Evolutionary conservation across 2,113 vertebrate genomes (phyloP).

Genomic region (Malurus alboscapulatus): DNA sequence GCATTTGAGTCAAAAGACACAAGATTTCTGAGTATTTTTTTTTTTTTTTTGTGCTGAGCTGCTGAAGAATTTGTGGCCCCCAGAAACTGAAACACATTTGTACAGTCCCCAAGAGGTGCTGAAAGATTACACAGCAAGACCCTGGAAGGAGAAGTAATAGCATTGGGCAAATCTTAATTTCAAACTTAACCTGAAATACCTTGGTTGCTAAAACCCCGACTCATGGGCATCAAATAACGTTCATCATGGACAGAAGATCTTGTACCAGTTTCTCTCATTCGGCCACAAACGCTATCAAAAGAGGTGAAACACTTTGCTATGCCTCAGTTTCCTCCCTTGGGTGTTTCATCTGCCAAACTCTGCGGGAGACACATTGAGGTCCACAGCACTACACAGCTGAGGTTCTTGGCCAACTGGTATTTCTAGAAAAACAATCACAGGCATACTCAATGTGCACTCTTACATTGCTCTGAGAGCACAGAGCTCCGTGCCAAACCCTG

Average conservation of each 20-base stretch:
- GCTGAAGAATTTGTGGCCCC: not conserved
- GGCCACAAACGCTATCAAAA: not conserved
- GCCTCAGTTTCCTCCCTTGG: not conserved
- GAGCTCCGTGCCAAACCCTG: not conserved
- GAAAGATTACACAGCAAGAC: not conserved
- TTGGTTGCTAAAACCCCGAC: accelerated
- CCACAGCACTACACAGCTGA: not conserved
- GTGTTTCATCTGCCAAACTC: not conserved
- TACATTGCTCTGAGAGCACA: not conserved
- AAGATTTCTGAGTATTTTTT: too few relatives aligned
- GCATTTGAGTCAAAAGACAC: not conserved
- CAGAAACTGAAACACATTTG: not conserved
- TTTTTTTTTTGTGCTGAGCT: not conserved
- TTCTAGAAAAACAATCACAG: not conserved
- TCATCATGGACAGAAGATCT: not conserved
- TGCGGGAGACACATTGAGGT: not conserved
- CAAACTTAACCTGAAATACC: not conserved
- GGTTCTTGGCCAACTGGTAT: not conserved
- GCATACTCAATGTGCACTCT: not conserved
- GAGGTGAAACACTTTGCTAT: not conserved
- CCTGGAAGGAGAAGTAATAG: not conserved
- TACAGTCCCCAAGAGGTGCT: not conserved
- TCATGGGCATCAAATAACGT: not conserved
- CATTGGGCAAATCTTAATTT: not conserved
- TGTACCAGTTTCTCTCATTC: not conserved